phyloP scores from a whole-genome alignment of 1,140 invertebrate species.

The Samia ricini region DNA sequence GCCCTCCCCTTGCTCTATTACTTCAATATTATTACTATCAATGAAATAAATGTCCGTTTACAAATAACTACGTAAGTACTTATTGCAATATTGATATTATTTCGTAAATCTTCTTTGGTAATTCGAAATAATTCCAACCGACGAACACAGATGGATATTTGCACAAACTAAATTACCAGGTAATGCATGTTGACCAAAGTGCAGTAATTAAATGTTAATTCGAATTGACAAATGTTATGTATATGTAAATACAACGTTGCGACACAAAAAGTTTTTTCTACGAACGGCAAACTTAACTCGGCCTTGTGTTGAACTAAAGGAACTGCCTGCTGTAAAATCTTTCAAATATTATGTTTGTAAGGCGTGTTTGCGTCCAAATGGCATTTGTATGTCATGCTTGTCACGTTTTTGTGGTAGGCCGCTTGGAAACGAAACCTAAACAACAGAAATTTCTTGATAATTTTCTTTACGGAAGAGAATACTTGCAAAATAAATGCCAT shows the following conservation, averaged over 20 bases:
- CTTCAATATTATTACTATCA: background rate
- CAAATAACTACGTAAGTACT: background rate
- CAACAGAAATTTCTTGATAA: slow-evolving; percentile 33
- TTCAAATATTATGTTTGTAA: slow-evolving; percentile 2
- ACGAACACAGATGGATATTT: too few species aligned
- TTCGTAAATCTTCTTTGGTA: too few species aligned
- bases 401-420: slow-evolving; percentile 44
- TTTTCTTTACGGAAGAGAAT: slow-evolving; percentile 21
- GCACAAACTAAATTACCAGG: background rate
- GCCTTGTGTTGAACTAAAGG: slow-evolving; percentile 4
- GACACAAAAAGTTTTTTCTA: background rate
- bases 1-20: background rate
- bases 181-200: background rate
- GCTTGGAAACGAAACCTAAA: slow-evolving; percentile 11
- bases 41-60: background rate
- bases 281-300: background rate
- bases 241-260: background rate
- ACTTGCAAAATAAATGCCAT: slow-evolving; percentile 7
- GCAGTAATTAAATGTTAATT: background rate
- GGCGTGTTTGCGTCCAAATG: slow-evolving; percentile 43
- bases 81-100: background rate
- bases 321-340: background rate
- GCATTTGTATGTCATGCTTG: slow-evolving; percentile 49
- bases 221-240: background rate
- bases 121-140: too few species aligned